These are phyloP conservation scores for Lepus oiostolus DNA, from an alignment of 2,797 vertebrate genomes.

Conservation along the genomic window DNA sequence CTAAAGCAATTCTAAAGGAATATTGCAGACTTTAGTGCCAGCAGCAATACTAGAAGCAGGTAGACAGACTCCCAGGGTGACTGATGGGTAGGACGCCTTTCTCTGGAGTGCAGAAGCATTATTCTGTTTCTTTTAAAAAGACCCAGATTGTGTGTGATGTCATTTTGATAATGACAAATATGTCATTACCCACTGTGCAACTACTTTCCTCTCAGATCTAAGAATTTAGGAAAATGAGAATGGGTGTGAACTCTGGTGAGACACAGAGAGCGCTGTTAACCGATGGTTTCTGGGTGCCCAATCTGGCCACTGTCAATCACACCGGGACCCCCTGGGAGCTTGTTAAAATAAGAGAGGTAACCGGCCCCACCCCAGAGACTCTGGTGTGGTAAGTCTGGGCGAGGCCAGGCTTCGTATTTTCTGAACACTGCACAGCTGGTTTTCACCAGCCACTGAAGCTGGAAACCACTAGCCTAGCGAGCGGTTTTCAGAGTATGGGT, in stretches of 20 bases:
- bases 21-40: slow-evolving; percentile 73
- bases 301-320: not conserved
- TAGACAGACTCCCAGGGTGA: slow-evolving; percentile 70
- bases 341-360: slow-evolving; percentile 53
- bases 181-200: not conserved
- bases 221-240: slow-evolving; percentile 40
- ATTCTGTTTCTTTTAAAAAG: slow-evolving; percentile 37
- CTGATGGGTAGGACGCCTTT: slow-evolving; percentile 62
- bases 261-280: not conserved
- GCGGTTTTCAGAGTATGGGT: not conserved
- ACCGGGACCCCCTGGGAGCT: not conserved
- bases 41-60: slow-evolving; percentile 67
- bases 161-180: slow-evolving; percentile 66
- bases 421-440: not conserved
- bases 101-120: slow-evolving; percentile 53
- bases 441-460: not conserved
- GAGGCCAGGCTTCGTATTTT: not conserved
- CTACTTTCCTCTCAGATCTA: slow-evolving; percentile 32
- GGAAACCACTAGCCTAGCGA: not conserved
- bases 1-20: slow-evolving; percentile 78
- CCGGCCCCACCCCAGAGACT: not conserved
- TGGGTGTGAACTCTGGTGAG: not conserved
- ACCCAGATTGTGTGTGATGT: slow-evolving; percentile 50
- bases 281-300: not conserved
- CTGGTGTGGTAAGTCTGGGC: not conserved